Percentiles rank a stretch among this genome's conserved stretches.
phyloP scores from a whole-genome alignment of 1,140 invertebrate genomes.

The Drosophila oshimai region DNA sequence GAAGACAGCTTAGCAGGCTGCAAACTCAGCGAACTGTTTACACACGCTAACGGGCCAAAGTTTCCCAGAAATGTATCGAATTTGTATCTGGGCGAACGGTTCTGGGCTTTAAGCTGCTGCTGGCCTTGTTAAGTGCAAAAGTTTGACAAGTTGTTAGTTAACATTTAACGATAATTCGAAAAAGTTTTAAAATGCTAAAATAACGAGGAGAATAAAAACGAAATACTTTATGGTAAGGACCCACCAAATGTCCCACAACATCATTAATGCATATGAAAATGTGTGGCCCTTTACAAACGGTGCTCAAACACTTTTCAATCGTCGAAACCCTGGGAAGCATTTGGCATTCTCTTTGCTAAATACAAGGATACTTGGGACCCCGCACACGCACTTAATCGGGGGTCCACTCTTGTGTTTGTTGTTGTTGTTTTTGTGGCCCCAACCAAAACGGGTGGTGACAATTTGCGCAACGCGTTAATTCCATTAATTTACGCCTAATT shows the following conservation, averaged over 20 bases:
- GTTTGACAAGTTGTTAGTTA: conserved; percentile 47
- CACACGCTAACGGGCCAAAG: conserved; percentile 37
- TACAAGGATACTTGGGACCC: neutral
- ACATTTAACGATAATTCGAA: conserved; percentile 42
- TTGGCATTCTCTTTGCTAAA: neutral
- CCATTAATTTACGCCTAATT: conserved; percentile 75
- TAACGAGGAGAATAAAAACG: neutral
- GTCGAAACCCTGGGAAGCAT: no score
- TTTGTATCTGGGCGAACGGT: conserved; percentile 14
- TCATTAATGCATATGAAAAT: neutral
- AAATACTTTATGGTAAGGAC: neutral
- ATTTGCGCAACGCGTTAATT: conserved; percentile 71
- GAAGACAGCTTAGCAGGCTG: conserved; percentile 40
- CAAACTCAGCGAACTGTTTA: conserved; percentile 51
- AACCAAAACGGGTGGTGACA: conserved; percentile 38
- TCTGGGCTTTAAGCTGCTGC: conserved; percentile 6
- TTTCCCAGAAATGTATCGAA: conserved; percentile 29
- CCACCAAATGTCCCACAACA: neutral
- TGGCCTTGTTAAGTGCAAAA: conserved; percentile 27
- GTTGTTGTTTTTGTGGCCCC: neutral
- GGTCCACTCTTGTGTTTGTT: neutral
- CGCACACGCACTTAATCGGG: conserved; percentile 12
- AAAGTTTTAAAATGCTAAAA: conserved; percentile 6
- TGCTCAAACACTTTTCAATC: conserved; percentile 1
- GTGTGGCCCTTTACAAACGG: neutral